A percentile compares a stretch with the other conserved stretches of the same genome.
These are phyloP conservation scores for Schizotus pectinicornis DNA, from an alignment of 2,888 invertebrate species.

Conservation along the genomic window DNA sequence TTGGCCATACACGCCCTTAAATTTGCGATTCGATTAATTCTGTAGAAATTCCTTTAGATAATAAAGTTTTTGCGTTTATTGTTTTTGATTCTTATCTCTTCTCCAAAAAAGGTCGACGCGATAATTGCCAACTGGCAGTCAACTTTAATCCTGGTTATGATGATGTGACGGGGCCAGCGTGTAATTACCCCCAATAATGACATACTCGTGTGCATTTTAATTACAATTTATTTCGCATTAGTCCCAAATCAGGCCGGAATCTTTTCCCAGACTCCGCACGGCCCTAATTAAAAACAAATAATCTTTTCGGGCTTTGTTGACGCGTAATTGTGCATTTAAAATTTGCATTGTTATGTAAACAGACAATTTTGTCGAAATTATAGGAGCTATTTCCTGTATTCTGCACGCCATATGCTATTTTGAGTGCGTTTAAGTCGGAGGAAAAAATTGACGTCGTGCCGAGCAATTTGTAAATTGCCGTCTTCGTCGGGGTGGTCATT, in stretches of 20 bases:
- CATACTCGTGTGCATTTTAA: conserved; percentile 40
- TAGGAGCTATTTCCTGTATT: conserved; percentile 33
- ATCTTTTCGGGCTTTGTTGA: conserved; percentile 1
- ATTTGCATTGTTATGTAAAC: conserved; percentile 38
- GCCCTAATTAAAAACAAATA: conserved; percentile 27
- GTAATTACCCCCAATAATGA: conserved; percentile 36
- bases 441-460: conserved; percentile 4
- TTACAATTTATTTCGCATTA: conserved; percentile 44
- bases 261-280: conserved; percentile 22
- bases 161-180: conserved; percentile 24
- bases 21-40: conserved; percentile 37
- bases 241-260: conserved; percentile 21
- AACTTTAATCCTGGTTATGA: conserved; percentile 15
- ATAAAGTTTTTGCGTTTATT: conserved; percentile 18
- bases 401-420: conserved; percentile 14
- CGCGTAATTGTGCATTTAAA: conserved; percentile 7
- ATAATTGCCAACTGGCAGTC: conserved; percentile 17
- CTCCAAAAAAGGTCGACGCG: conserved; percentile 1
- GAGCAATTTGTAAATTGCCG: no score
- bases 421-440: background rate
- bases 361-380: conserved; percentile 34
- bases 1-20: conserved; percentile 68
- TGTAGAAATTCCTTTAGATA: background rate
- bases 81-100: conserved; percentile 12
- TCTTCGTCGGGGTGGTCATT: no score